Evolutionary conservation across 2,113 vertebrate species (phyloP).

Genomic region (Sceloporus undulatus): DNA sequence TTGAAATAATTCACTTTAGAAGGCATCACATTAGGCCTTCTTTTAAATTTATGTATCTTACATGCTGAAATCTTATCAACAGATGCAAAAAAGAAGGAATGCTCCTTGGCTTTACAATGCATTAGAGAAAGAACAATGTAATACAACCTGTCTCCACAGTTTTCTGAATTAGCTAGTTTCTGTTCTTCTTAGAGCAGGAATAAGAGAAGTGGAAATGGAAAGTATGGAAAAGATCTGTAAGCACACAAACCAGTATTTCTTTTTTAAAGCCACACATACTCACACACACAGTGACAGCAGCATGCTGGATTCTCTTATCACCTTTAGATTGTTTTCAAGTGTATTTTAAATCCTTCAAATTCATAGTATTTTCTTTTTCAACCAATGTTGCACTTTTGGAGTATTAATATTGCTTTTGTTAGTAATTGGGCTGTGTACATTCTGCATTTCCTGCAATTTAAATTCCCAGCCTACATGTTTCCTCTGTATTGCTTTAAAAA

Average conservation of each 20-base stretch:
- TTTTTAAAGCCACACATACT: too few species aligned
- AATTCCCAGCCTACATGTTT: neutral
- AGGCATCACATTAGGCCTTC: neutral
- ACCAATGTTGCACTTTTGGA: neutral
- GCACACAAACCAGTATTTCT: neutral
- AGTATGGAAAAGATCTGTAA: neutral
- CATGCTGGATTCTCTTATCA: neutral
- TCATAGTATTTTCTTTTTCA: neutral
- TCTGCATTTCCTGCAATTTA: neutral
- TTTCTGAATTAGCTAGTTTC: neutral
- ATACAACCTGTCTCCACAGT: neutral
- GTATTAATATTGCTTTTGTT: neutral
- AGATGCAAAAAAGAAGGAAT: neutral
- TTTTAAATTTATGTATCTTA: neutral
- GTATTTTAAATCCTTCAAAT: neutral
- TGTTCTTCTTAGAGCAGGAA: neutral
- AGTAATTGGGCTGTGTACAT: neutral
- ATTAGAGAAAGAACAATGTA: neutral
- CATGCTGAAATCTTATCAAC: neutral
- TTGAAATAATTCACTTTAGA: neutral
- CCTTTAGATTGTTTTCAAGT: neutral
- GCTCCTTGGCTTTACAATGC: neutral
- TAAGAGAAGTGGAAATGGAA: neutral
- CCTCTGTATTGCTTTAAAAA: neutral
- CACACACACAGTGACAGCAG: neutral